Evolutionary conservation across 1,140 invertebrate genomes (phyloP), one percentile per base, ranked within the genome.

Genomic region (Aporrectodea caliginosa): DNA sequence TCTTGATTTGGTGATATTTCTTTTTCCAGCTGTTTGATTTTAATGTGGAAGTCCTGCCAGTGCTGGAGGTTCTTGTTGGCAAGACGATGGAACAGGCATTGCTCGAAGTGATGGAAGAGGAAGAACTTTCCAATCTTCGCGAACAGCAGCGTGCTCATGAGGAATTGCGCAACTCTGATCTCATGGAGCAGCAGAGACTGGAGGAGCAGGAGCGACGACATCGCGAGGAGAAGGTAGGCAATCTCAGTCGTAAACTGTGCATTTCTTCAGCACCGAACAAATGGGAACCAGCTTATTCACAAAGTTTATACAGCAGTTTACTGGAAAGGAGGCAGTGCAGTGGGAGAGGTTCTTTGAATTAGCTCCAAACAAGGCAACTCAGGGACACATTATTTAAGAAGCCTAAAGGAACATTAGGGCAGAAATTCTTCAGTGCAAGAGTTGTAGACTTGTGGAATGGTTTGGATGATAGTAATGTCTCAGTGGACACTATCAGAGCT

Each of bases 81-180:
- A 94, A 94, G 86, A 95, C 94, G 35, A 90, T 95, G 68, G 93
- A 96, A 85, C 94, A 95, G 88, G 92, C 94, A 16, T 89, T 97
- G 81, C 90, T 93, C 1, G 95, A 97, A 87, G 88, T 90, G 0
- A 87, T 89, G 85, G 89, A 90, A 82, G 90, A 90, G 82, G 90
- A 90, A 81, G 89, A 90, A 82, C 78, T 90, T 6, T 90, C 92
- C 6, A 89, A 94, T 77, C 90, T 92, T 27, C 91, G 93, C 81
- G 92, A 94, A 83, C 94, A 95, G 87, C 91, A 94, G 81, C 90
- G 92, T 83, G 93, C 93, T 86, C 90, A 92, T 78, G 93, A 95
- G 86, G 87, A 94, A 75, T 89, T 93, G 31, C 83, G 89, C 31
- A 92, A 93, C 82, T 91, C 92, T 1, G 94, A 96, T 85, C 90